phyloP scores from a whole-genome alignment of 2,113 vertebrate species.

The Turnix velox region DNA sequence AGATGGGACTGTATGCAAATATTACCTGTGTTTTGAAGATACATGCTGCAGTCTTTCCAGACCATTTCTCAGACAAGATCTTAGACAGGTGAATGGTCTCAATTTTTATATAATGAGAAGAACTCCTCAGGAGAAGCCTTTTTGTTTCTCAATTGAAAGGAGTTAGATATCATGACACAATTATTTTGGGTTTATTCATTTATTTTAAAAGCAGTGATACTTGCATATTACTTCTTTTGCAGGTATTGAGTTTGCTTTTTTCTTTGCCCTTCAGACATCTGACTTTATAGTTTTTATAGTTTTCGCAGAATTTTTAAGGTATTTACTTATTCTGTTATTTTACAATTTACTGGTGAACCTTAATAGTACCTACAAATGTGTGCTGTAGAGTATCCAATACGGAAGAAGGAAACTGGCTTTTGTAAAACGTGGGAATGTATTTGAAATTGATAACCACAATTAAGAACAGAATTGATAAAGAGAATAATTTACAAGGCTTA shows the following conservation, averaged over 20 bases:
- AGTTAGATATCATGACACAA: neutral
- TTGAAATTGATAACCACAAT: neutral
- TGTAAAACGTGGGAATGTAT: neutral
- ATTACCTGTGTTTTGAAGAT: neutral
- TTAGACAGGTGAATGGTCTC: neutral
- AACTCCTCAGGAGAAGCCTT: neutral
- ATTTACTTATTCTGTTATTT: neutral
- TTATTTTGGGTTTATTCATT: neutral
- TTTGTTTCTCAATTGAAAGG: neutral
- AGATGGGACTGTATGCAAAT: neutral
- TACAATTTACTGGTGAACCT: neutral
- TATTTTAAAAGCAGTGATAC: neutral
- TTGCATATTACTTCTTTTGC: neutral
- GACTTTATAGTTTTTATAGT: neutral
- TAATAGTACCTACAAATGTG: neutral
- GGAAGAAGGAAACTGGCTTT: neutral
- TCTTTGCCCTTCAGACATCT: neutral
- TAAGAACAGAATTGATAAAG: neutral
- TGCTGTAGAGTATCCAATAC: neutral
- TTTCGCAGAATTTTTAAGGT: neutral
- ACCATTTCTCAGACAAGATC: neutral
- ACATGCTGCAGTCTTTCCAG: neutral
- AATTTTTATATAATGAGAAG: neutral
- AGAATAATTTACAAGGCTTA: neutral
- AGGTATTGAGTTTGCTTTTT: fast-evolving